Percentiles rank a stretch among this genome's conserved stretches.
These are phyloP conservation scores for Creontiades dilutus DNA, from an alignment of 2,888 invertebrate genomes.

Conservation along the genomic window DNA sequence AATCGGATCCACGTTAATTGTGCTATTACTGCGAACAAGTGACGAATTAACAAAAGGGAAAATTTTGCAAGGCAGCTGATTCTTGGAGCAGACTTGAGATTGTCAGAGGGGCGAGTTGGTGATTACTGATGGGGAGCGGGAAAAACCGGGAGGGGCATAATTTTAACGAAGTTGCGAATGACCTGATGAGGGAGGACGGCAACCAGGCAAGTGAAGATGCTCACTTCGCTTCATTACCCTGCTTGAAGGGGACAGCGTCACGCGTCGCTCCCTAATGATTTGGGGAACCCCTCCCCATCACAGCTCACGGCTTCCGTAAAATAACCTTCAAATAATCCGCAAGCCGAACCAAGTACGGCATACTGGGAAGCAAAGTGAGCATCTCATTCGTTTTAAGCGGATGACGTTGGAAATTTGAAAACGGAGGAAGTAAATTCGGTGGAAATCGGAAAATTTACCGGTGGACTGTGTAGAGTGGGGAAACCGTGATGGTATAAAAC, in stretches of 20 bases:
- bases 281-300: background rate
- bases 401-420: too few species aligned
- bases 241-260: constrained; percentile 24
- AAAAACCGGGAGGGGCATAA: constrained; percentile 3
- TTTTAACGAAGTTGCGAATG: constrained; percentile 36
- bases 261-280: constrained; percentile 32
- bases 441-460: too few species aligned
- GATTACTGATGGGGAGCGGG: constrained; percentile 5
- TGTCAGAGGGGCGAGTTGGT: background rate
- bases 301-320: background rate
- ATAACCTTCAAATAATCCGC: constrained; percentile 11
- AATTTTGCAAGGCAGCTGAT: background rate
- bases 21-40: too few species aligned
- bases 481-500: too few species aligned
- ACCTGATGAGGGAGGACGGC: constrained; percentile 31
- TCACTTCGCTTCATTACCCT: constrained; percentile 26
- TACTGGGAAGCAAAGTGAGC: too few species aligned
- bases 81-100: background rate
- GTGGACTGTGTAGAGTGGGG: background rate
- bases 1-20: background rate
- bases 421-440: background rate
- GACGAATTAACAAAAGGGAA: background rate
- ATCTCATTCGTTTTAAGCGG: too few species aligned
- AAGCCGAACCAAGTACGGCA: background rate
- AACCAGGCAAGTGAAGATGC: constrained; percentile 30